Evolutionary conservation across 2,888 invertebrate species (phyloP), one percentile per base, ranked within the genome.

Genomic region (Apoderus coryli): DNA sequence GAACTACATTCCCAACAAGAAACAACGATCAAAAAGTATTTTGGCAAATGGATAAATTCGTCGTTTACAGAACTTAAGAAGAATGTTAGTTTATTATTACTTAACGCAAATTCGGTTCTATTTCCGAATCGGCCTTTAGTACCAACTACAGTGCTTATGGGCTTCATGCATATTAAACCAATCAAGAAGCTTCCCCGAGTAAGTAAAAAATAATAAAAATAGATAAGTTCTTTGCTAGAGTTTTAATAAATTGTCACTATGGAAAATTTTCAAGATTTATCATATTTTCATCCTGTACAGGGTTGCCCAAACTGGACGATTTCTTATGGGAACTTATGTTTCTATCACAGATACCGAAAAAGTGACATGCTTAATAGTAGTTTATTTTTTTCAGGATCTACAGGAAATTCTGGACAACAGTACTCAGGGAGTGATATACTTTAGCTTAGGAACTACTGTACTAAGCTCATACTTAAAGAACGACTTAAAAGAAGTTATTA

Each of bases 141-240:
- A n/a, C 47, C 48, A 2, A 31, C 33, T 14, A 28, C 42, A 10
- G 36, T 43, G n/a, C 39, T 43, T 16, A 29, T 45, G 14, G 44
- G 42, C 10, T 47, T 45, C 11, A 41, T 53, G 32, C 53, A 54
- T 36, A 38, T 54, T 14, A 41, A 41, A 29, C 43, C 47, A 13
- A 25, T 34, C 3, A 45, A 50, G 35, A 40, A 44, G 6, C 34
- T 55, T 23, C 52, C 53, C 3, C 10, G 39, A 32, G 54, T 54
- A 44, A 46, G 45, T 42, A 22, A 10, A 23, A 11, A 13, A n/a
- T 27, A 24, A 10, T 24, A 24, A 24, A 6, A 10, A 7, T 6
- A 7, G 5, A 16, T 15, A 27, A 16, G 4, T 16, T 10, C 15
- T 23, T 25, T 13, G 4, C n/a, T n/a, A n/a, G n/a, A n/a, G n/a